Percentiles rank a stretch among this genome's conserved stretches.
These are phyloP conservation scores for Rhopalosiphum nymphaeae DNA, from an alignment of 2,888 invertebrate species.

Conservation along the genomic window DNA sequence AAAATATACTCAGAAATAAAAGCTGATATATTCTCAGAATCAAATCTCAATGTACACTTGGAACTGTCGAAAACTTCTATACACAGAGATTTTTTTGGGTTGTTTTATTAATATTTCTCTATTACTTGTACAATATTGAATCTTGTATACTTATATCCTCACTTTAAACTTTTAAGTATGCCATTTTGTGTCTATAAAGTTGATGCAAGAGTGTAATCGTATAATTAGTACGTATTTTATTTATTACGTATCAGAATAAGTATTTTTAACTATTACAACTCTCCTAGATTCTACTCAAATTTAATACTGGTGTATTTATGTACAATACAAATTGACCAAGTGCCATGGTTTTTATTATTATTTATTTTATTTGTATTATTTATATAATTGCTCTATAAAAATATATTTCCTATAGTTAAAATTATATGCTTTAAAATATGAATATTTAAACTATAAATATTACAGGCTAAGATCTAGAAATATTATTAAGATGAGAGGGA, in stretches of 20 bases:
- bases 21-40: not conserved
- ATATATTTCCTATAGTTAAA: not conserved
- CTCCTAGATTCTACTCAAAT: constrained; percentile 11
- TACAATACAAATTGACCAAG: not conserved
- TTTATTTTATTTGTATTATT: constrained; percentile 5
- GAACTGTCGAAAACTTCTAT: not conserved
- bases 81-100: not conserved
- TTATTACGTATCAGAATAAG: constrained; percentile 16
- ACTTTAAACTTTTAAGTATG: not conserved
- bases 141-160: not conserved
- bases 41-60: not conserved
- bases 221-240: not conserved
- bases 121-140: not conserved
- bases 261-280: constrained; percentile 38
- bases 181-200: not conserved
- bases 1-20: not conserved
- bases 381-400: not conserved
- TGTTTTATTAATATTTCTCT: not conserved
- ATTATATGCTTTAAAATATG: not conserved
- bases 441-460: not conserved
- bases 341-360: constrained; percentile 33
- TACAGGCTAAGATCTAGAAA: not conserved
- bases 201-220: not conserved
- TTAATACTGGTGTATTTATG: constrained; percentile 3
- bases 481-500: not conserved